Base-by-base conservation (phyloP, 2,113 vertebrate genomes). In the Circaetus cinerascens region DNA sequence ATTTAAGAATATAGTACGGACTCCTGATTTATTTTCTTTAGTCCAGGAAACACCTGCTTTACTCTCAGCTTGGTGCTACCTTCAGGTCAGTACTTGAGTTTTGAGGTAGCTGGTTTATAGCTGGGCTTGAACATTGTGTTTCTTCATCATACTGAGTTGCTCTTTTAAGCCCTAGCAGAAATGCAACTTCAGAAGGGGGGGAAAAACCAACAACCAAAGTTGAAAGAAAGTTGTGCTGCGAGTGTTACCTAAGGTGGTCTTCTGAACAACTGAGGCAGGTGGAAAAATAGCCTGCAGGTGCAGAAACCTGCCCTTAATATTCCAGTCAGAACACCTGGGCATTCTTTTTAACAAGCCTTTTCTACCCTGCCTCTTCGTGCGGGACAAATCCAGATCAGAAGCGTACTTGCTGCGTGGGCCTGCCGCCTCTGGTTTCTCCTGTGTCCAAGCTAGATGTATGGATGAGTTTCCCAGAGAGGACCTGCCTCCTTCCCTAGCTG, bases 1-100 rank as follows among this genome's bases (percentile, higher is more conserved):
- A 99, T 99, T 99, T 99, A 99, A 99, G 98, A 99, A 98, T 99
- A 98, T 96, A 97, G 90, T 87, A 93, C 60, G 93, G 98, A 96
- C 98, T 98, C 97, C 95, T 98, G 97, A 92, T 94, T 97, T 91
- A 5, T 95, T 95, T 87, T 27, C 79, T 96, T 63, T 14, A 85
- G 76, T 27, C 41, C 81, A 90, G 74, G 89, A 43, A 79, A 25
- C 19, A 8, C 34, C 57, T 62, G 48, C 34, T 69, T 86, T 82
- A 18, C 36, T 43, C 29, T 16, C 67, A 66, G 38, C 57, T 92
- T 0, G 0, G 3, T 60, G 81, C 66, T 48, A 51, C 30, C 69
- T 86, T 40, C 36, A 32, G 81, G 22, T 45, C 71, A 15, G 18
- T 11, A 2, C 34, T 48, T 60, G 78, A 64, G 36, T 57, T 43